Evolutionary conservation across 1,140 invertebrate genomes (phyloP).

Genomic region (Vollenhovia emeryi): DNA sequence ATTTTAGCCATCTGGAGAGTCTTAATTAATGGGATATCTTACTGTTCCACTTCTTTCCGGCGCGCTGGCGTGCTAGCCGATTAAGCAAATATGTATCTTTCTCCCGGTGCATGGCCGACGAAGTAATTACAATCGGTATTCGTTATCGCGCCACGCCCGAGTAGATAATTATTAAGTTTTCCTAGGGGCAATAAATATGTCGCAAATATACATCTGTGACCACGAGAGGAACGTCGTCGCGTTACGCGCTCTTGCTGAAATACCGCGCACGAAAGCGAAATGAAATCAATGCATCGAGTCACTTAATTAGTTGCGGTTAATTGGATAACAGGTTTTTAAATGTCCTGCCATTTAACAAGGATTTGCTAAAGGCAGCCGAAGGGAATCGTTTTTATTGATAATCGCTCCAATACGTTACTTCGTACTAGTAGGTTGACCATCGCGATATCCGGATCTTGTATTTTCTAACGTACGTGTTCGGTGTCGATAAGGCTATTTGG

Average conservation of each 20-base stretch:
- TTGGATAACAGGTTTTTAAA: slow-evolving; percentile 53
- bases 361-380: background rate
- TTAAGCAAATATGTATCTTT: slow-evolving; percentile 81
- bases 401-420: slow-evolving; percentile 9
- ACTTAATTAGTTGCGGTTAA: slow-evolving; percentile 57
- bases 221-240: background rate
- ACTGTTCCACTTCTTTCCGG: slow-evolving; percentile 76
- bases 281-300: slow-evolving; percentile 52
- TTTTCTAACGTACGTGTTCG: background rate
- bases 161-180: slow-evolving; percentile 60
- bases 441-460: background rate
- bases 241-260: slow-evolving; percentile 17
- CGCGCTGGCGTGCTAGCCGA: slow-evolving; percentile 75
- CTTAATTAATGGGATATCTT: slow-evolving; percentile 84
- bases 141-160: slow-evolving; percentile 65
- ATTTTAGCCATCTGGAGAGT: slow-evolving; percentile 83
- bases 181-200: slow-evolving; percentile 46
- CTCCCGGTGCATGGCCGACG: slow-evolving; percentile 61
- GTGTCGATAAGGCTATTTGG: background rate
- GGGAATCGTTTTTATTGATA: slow-evolving; percentile 34
- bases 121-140: slow-evolving; percentile 77
- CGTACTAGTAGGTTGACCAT: background rate
- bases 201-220: slow-evolving; percentile 54
- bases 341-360: slow-evolving; percentile 30
- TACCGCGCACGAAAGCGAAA: slow-evolving; percentile 35